Evolutionary conservation across 2,113 vertebrate species (phyloP).

Genomic region (Xiphophorus hellerii): DNA sequence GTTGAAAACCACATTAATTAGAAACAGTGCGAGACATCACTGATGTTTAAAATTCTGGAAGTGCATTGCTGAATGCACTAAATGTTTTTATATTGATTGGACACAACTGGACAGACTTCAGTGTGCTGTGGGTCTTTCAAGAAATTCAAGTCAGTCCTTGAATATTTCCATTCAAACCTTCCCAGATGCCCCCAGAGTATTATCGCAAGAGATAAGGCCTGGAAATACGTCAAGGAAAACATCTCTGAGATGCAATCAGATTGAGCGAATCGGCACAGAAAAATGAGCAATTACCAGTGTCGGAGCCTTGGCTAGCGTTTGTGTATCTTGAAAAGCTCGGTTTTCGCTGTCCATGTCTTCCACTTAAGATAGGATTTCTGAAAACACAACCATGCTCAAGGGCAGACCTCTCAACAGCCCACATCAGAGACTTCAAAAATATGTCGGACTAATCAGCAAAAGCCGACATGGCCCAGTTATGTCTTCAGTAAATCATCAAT

Average conservation of each 20-base stretch:
- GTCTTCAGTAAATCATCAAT: slow-evolving; percentile 55
- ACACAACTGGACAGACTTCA: background rate
- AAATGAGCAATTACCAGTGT: slow-evolving; percentile 4
- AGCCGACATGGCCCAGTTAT: slow-evolving; percentile 8
- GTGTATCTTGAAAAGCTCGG: slow-evolving; percentile 17
- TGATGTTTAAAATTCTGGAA: background rate
- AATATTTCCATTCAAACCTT: background rate
- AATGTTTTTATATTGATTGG: background rate
- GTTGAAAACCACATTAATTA: background rate
- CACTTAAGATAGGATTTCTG: background rate
- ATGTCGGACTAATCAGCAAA: slow-evolving; percentile 10
- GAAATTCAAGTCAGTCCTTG: background rate
- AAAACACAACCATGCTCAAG: background rate
- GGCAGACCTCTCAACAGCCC: background rate
- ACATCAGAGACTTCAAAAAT: slow-evolving; percentile 13
- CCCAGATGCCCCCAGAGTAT: background rate
- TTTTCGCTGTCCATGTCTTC: background rate
- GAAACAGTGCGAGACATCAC: background rate
- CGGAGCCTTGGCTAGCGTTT: slow-evolving; percentile 11
- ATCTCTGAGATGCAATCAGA: slow-evolving; percentile 3
- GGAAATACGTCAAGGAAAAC: background rate
- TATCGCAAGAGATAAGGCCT: background rate
- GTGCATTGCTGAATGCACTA: background rate
- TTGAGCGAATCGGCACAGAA: slow-evolving; percentile 8
- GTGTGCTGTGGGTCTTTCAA: background rate